phyloP scores from a whole-genome alignment of 2,113 vertebrate genomes.

The Saccopteryx leptura region DNA sequence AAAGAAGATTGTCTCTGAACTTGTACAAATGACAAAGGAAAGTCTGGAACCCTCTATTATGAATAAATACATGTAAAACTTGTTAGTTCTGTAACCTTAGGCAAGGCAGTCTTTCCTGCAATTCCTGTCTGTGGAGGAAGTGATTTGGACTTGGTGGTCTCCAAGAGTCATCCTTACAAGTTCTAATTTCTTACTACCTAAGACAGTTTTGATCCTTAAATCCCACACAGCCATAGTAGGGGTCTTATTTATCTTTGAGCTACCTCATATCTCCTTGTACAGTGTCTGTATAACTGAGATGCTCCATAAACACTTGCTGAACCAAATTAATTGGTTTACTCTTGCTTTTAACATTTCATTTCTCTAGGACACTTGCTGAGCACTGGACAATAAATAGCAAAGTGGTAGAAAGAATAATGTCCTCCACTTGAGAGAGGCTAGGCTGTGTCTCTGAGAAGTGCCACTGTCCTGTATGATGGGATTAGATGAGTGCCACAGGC shows the following conservation, averaged over 20 bases:
- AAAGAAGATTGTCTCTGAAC: background rate
- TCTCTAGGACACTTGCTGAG: background rate
- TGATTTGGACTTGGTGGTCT: background rate
- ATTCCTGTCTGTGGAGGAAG: background rate
- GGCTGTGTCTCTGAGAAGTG: background rate
- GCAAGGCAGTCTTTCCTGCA: background rate
- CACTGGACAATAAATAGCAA: background rate
- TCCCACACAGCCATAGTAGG: background rate
- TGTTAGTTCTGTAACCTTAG: background rate
- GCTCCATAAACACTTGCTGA: background rate
- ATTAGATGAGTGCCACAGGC: background rate
- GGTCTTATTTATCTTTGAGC: background rate
- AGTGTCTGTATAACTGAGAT: background rate
- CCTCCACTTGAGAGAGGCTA: background rate
- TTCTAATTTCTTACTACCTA: background rate
- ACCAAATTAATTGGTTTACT: background rate
- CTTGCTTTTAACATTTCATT: background rate
- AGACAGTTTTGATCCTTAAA: background rate
- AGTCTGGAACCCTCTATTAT: background rate
- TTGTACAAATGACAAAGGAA: background rate
- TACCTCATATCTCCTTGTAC: background rate
- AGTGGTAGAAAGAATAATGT: background rate
- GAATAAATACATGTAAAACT: background rate
- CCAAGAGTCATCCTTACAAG: background rate
- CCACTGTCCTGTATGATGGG: background rate